Conservation (phyloP, 2,113 vertebrate genomes). For the Nasalis larvatus region DNA sequence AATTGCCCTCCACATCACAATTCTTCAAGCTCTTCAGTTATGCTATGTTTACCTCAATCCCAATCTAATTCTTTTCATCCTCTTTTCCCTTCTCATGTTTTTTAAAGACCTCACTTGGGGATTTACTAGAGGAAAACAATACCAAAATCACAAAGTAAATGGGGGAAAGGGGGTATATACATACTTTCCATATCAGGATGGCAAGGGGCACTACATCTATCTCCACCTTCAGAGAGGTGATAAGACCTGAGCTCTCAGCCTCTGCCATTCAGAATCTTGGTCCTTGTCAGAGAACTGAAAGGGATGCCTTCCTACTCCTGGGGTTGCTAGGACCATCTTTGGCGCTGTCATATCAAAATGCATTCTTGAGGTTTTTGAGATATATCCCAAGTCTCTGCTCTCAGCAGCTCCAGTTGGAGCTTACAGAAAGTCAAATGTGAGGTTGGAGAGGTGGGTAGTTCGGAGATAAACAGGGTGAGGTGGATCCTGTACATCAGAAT, state of each 20-base stretch:
- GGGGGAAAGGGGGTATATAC: background rate
- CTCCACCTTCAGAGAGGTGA: background rate
- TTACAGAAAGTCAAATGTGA: constrained; percentile 11
- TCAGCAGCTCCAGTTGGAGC: background rate
- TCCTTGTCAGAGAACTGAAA: background rate
- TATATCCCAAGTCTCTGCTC: background rate
- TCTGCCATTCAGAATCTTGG: background rate
- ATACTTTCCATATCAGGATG: background rate
- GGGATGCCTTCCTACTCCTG: background rate
- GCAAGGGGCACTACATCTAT: background rate
- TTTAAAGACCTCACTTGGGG: background rate
- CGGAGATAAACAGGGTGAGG: background rate
- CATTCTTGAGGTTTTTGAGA: background rate
- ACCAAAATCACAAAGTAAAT: background rate
- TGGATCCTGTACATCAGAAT: background rate
- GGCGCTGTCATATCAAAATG: background rate
- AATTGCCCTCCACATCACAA: background rate
- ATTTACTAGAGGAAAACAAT: background rate
- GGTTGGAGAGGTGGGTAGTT: background rate
- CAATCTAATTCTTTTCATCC: background rate
- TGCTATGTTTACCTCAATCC: background rate
- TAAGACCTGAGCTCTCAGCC: background rate
- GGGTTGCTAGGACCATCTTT: background rate
- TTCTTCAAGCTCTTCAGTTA: constrained; percentile 3
- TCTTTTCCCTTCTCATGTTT: background rate